A percentile compares a stretch with the other conserved stretches of the same genome.
Evolutionary conservation across 2,888 invertebrate genomes (phyloP).

Genomic region (Pandemis cinnamomeana): DNA sequence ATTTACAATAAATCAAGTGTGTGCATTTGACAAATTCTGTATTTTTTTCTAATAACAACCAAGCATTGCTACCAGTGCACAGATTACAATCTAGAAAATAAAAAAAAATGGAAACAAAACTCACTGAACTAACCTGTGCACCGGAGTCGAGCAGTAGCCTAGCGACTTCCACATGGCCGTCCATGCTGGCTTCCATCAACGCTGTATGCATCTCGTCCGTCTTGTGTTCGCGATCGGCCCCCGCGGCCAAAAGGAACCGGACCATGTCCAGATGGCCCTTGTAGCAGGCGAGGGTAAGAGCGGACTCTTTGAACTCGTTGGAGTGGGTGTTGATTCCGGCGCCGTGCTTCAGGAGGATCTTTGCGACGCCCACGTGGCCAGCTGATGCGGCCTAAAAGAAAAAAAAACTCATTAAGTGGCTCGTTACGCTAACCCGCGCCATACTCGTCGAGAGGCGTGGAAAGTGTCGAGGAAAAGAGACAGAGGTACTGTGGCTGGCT

Average conservation of each 20-base stretch:
- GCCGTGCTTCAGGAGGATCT: slow-evolving; percentile 95
- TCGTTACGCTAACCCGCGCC: not conserved
- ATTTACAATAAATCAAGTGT: not conserved
- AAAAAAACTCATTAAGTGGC: not conserved
- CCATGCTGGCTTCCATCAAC: slow-evolving; percentile 99
- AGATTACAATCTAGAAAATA: not conserved
- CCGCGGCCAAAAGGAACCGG: slow-evolving; percentile 96
- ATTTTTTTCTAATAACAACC: not conserved
- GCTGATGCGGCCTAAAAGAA: slow-evolving; percentile 91
- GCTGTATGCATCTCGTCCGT: slow-evolving; percentile 99
- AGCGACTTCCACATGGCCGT: slow-evolving; percentile 99
- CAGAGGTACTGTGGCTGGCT: too few species aligned
- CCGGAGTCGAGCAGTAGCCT: slow-evolving; percentile 97
- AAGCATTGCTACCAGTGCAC: slow-evolving; percentile 3
- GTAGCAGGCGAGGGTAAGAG: slow-evolving; percentile 96
- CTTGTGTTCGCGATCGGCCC: slow-evolving; percentile 99
- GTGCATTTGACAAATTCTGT: not conserved
- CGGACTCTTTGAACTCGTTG: slow-evolving; percentile 99
- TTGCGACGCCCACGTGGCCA: slow-evolving; percentile 96
- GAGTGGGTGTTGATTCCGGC: slow-evolving; percentile 99
- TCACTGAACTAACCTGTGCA: slow-evolving; percentile 88
- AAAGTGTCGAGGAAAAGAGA: too few species aligned
- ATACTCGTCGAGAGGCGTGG: too few species aligned
- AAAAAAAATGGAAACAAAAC: slow-evolving; percentile 11
- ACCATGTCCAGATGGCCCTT: slow-evolving; percentile 98